Evolutionary conservation across 2,888 invertebrate genomes (phyloP).

Genomic region (Neoitamus cyanurus): DNA sequence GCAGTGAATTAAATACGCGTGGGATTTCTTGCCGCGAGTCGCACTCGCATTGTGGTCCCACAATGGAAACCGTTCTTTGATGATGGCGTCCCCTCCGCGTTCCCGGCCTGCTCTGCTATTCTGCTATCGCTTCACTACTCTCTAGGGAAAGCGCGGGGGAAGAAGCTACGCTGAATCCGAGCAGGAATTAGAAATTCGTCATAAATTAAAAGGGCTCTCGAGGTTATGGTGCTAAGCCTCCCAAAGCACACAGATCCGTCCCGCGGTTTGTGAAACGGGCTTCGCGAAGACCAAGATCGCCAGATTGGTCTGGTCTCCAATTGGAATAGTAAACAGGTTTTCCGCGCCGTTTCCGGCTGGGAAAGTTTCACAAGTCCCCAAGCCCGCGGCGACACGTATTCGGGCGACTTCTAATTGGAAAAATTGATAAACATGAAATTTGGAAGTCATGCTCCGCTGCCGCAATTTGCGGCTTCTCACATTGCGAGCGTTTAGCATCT

Average conservation of each 20-base stretch:
- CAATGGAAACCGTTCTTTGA: slow-evolving; percentile 29
- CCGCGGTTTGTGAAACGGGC: background rate
- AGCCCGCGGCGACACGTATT: background rate
- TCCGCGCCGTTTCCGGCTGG: background rate
- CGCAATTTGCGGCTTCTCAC: background rate
- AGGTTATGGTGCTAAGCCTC: slow-evolving; percentile 17
- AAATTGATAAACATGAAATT: slow-evolving; percentile 24
- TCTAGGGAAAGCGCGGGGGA: background rate
- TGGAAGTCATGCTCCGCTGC: slow-evolving; percentile 10
- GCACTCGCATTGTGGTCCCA: slow-evolving; percentile 7
- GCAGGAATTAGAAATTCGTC: slow-evolving; percentile 29
- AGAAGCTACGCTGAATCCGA: background rate
- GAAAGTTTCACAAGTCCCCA: slow-evolving; percentile 4
- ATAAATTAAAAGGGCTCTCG: slow-evolving; percentile 26
- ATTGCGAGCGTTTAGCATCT: background rate
- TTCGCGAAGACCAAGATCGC: background rate
- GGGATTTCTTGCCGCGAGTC: slow-evolving; percentile 23
- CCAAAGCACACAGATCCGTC: background rate
- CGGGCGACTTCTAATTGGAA: slow-evolving; percentile 20
- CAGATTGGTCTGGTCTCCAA: background rate
- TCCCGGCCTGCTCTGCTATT: background rate
- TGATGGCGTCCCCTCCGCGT: background rate
- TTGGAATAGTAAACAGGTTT: slow-evolving; percentile 26
- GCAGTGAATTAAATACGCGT: slow-evolving; percentile 42
- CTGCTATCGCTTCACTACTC: background rate